Base-by-base conservation (phyloP, 1,140 invertebrate genomes). In the Bombus confusus region DNA sequence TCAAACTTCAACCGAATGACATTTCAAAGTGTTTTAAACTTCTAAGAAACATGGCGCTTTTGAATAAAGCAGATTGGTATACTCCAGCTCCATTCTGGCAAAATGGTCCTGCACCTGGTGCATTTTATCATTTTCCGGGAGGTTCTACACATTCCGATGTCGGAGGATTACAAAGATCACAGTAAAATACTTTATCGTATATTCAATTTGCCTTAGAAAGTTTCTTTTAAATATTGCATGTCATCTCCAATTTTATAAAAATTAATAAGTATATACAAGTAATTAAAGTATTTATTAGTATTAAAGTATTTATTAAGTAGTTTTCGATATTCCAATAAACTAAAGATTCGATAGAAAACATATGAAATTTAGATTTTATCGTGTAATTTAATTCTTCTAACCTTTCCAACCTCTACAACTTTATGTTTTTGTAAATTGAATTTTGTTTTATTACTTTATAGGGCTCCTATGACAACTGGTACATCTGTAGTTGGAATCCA, bases 401-500 rank as follows among this genome's bases (percentile, higher is more conserved):
- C 28, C 41, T 73, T n/a, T n/a, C 6, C 13, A 41, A 72, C 3
- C 59, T 68, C 34, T 22, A 22, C 0, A 3, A 37, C 9, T 68
- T 37, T 10, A 25, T 68, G 10, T 37, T 68, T 37, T 9, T 37
- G 1, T 34, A 34, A 78, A 57, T 41, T 62, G 22, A 39, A 34
- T 57, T 39, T 0, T 76, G 47, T 13, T 57, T 25, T 25, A 13
- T 39, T 69, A 9, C 22, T 93, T 94, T 96, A 85, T 90, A 98
- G 98, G 71, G 94, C 96, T 76, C 98, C 98, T 9, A 97, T 98
- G 74, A 98, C 98, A 15, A 99, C 98, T 28, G 98, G 98, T 47
- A 98, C 98, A 28, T 99, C 98, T 6, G 98, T 99, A 0, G 94
- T 99, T 62, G 99, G 97, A 39, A 91, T 99, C 15, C 96, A 97